Conservation (phyloP, 2,113 vertebrate species). For the Pachyramphus minor region DNA sequence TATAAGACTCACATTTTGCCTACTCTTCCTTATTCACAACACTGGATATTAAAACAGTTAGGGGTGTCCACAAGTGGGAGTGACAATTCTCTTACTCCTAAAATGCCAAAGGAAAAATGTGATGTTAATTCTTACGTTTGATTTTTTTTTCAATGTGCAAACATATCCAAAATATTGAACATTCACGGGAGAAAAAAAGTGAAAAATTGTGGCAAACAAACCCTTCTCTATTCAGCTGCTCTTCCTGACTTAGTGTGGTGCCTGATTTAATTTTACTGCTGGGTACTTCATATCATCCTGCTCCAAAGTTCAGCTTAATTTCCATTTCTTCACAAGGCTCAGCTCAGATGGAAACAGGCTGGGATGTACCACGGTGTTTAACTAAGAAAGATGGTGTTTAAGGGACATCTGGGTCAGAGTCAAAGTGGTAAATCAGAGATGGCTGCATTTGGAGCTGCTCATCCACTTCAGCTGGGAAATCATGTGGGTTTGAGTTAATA, state of each 20-base stretch:
- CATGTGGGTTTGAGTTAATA: not conserved
- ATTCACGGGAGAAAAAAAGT: not conserved
- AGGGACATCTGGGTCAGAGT: not conserved
- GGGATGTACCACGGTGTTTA: too few relatives aligned
- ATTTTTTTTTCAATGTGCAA: not conserved
- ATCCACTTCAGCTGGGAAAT: not conserved
- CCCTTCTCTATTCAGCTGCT: not conserved
- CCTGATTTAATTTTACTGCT: not conserved
- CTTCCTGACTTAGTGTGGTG: not conserved
- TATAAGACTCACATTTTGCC: not conserved
- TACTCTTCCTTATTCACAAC: not conserved
- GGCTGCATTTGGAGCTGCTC: not conserved
- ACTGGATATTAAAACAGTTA: not conserved
- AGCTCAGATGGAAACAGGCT: not conserved
- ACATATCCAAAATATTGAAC: not conserved
- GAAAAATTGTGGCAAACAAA: not conserved
- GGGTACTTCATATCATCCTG: not conserved
- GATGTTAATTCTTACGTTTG: not conserved
- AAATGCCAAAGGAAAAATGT: not conserved
- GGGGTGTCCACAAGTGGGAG: not conserved
- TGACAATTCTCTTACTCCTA: not conserved
- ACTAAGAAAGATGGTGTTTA: not conserved
- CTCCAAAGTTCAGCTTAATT: not conserved
- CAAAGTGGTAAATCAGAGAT: not conserved
- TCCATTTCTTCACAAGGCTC: not conserved